Evolutionary conservation across 2,113 vertebrate genomes (phyloP).

Genomic region (Haemorhous mexicanus): DNA sequence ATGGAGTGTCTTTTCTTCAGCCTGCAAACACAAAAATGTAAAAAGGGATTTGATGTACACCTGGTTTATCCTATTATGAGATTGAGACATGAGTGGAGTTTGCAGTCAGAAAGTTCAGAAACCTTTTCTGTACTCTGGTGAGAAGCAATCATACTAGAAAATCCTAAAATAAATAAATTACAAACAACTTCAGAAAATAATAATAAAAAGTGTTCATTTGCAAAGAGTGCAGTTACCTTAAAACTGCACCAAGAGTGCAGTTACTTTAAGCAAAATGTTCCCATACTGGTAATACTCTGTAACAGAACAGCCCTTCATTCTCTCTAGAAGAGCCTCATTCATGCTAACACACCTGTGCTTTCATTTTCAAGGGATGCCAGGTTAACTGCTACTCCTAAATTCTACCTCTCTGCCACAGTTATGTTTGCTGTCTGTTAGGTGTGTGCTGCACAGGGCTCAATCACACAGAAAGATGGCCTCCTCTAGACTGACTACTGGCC

Average conservation of each 20-base stretch:
- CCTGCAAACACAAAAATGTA: background rate
- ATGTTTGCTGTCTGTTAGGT: fast-evolving
- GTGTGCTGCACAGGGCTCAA: background rate
- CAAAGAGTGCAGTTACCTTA: background rate
- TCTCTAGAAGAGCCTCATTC: background rate
- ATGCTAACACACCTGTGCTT: background rate
- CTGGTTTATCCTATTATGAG: background rate
- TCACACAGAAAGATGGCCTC: background rate
- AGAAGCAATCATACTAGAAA: background rate
- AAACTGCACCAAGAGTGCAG: background rate
- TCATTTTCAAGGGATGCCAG: background rate
- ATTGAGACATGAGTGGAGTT: background rate
- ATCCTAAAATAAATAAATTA: background rate
- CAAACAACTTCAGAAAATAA: background rate
- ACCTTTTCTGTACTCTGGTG: background rate
- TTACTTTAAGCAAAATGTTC: background rate
- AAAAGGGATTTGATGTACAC: background rate
- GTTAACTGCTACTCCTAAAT: background rate
- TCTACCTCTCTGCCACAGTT: background rate
- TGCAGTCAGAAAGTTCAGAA: background rate
- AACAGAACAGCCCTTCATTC: background rate
- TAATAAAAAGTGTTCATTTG: background rate
- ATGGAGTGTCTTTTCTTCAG: background rate
- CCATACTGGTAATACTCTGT: background rate
- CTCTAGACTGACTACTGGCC: background rate